A percentile compares a stretch with the other conserved stretches of the same genome.
phyloP scores from a whole-genome alignment of 2,113 vertebrate species.

The Apodemus speciosus region DNA sequence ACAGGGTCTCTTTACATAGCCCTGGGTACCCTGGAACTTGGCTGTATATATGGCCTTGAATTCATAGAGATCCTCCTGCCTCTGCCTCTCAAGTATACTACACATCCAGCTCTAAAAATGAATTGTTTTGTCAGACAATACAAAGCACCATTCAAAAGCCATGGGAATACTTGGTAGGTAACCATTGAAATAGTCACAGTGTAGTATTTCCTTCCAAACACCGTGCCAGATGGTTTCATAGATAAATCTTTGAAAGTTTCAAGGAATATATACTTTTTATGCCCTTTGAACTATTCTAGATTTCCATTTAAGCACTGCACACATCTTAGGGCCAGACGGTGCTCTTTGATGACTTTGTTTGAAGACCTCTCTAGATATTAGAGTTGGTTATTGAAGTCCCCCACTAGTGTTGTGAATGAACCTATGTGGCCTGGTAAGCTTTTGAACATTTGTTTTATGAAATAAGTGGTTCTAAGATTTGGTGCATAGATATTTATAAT shows the following conservation, averaged over 20 bases:
- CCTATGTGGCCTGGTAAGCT: neutral
- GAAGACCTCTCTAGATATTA: neutral
- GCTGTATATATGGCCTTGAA: neutral
- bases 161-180: constrained; percentile 25
- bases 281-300: constrained; percentile 20
- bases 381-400: neutral
- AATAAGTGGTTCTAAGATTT: neutral
- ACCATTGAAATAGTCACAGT: neutral
- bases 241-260: constrained; percentile 30
- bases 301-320: neutral
- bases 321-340: neutral
- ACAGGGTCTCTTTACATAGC: neutral
- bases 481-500: neutral
- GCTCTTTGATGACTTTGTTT: neutral
- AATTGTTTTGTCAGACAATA: neutral
- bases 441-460: neutral
- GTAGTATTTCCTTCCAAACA: neutral
- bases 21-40: neutral
- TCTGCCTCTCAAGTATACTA: neutral
- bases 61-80: neutral
- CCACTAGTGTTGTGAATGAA: neutral
- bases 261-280: constrained; percentile 32
- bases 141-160: neutral
- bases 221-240: constrained; percentile 11
- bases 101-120: neutral